phyloP scores from a whole-genome alignment of 2,888 invertebrate genomes.

The Eristalis arbustorum region DNA sequence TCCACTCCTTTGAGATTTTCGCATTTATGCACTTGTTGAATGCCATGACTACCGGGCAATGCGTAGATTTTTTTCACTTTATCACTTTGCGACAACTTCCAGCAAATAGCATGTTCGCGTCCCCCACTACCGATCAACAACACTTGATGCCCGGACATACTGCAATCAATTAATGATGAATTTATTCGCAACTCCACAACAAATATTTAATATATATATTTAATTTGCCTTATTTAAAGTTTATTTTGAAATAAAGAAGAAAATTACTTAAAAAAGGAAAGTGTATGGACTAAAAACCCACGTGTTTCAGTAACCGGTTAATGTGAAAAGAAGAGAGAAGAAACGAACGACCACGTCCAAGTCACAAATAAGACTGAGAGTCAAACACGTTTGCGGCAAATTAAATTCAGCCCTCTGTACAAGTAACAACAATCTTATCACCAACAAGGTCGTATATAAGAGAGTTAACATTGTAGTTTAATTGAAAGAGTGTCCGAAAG shows the following conservation, averaged over 20 bases:
- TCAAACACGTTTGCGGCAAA: not conserved
- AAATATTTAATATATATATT: no score
- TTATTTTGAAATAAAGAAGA: not conserved
- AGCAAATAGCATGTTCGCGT: slow-evolving; percentile 96
- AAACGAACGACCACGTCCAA: not conserved
- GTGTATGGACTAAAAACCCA: slow-evolving; percentile 4
- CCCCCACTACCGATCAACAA: slow-evolving; percentile 95
- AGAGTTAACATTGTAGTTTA: not conserved
- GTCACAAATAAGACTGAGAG: not conserved
- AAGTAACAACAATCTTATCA: not conserved
- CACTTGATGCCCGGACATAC: slow-evolving; percentile 81
- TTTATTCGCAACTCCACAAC: no score
- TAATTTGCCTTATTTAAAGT: not conserved
- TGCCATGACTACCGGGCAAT: slow-evolving; percentile 95
- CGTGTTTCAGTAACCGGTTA: slow-evolving; percentile 31
- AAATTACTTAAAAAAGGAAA: not conserved
- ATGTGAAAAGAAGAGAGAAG: not conserved
- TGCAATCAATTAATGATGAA: not conserved
- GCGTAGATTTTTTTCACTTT: slow-evolving; percentile 87
- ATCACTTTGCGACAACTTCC: slow-evolving; percentile 93
- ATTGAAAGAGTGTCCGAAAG: not conserved
- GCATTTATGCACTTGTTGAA: slow-evolving; percentile 85
- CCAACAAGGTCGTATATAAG: not conserved
- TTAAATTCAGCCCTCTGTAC: not conserved
- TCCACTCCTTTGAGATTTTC: slow-evolving; percentile 83